A percentile compares a stretch with the other conserved stretches of the same genome.
Evolutionary conservation across 2,888 invertebrate genomes (phyloP).

Genomic region (Mamestra brassicae): DNA sequence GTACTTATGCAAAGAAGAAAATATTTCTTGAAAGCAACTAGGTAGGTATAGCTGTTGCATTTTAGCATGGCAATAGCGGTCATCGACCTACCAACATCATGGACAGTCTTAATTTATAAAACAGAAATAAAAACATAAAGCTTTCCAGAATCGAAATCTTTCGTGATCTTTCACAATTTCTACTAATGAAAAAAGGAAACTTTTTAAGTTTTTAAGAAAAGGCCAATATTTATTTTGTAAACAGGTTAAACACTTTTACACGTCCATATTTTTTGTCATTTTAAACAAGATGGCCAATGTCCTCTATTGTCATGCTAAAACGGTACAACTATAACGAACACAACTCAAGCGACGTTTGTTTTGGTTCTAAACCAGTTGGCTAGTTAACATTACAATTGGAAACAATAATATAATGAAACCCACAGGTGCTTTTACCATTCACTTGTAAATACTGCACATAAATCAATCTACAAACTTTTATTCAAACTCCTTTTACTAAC

Average conservation of each 20-base stretch:
- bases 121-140: background rate
- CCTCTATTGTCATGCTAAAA: background rate
- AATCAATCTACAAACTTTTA: conserved; percentile 43
- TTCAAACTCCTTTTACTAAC: conserved; percentile 42
- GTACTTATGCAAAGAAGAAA: conserved; percentile 14
- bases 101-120: background rate
- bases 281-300: background rate
- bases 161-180: background rate
- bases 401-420: conserved; percentile 52
- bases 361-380: conserved; percentile 36
- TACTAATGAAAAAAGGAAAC: background rate
- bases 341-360: conserved; percentile 7
- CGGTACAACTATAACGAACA: conserved; percentile 1
- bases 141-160: background rate
- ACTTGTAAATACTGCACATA: conserved; percentile 56
- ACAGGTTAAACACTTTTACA: no score
- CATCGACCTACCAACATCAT: no score
- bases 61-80: background rate
- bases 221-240: no score
- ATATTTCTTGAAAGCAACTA: conserved; percentile 23
- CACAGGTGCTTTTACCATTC: conserved; percentile 57
- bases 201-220: background rate
- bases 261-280: no score
- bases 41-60: background rate
- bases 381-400: conserved; percentile 62